These are phyloP conservation scores for Loripinus fragilis DNA, from an alignment of 2,888 invertebrate species.

Conservation along the genomic window DNA sequence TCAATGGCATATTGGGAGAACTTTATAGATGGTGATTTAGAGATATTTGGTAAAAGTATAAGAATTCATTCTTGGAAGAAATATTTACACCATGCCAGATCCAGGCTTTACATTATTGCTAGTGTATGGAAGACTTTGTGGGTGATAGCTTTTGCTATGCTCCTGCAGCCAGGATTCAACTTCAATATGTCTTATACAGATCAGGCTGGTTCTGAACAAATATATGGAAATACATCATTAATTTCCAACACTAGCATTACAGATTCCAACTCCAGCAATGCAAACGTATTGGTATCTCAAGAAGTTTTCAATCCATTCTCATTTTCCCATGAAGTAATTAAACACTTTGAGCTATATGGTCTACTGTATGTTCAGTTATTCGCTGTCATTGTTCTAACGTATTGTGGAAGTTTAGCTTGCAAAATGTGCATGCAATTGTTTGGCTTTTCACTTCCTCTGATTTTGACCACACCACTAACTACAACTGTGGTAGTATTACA, in stretches of 20 bases:
- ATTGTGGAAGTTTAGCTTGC: constrained; percentile 85
- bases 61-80: constrained; percentile 69
- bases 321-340: constrained; percentile 38
- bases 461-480: constrained; percentile 82
- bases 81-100: constrained; percentile 64
- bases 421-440: constrained; percentile 84
- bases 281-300: too few species aligned
- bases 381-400: constrained; percentile 81
- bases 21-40: constrained; percentile 64
- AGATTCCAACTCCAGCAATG: background rate
- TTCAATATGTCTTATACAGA: constrained; percentile 61
- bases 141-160: constrained; percentile 66
- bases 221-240: background rate
- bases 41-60: constrained; percentile 55
- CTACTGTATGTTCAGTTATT: constrained; percentile 63
- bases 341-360: constrained; percentile 65
- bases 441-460: constrained; percentile 84
- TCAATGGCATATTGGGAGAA: constrained; percentile 72
- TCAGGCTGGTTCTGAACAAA: background rate
- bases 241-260: background rate
- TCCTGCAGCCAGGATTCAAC: constrained; percentile 66
- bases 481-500: constrained; percentile 69
- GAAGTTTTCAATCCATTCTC: constrained; percentile 15
- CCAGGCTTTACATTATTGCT: constrained; percentile 70
- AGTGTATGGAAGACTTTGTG: constrained; percentile 70